phyloP scores from a whole-genome alignment of 2,113 vertebrate genomes.

The Anolis carolinensis region DNA sequence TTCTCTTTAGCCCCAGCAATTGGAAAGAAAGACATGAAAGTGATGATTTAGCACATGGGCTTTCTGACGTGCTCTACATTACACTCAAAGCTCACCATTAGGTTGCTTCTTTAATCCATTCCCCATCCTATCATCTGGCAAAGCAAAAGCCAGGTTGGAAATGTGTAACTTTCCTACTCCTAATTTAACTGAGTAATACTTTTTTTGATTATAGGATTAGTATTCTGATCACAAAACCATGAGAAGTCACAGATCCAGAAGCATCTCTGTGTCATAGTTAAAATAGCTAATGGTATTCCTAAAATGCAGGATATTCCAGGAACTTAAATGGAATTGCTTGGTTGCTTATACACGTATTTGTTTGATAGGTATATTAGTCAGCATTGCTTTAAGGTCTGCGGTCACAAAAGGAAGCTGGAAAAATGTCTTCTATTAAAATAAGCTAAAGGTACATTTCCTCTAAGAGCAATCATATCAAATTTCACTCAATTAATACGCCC shows the following conservation, averaged over 20 bases:
- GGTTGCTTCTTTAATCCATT: background rate
- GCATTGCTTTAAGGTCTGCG: background rate
- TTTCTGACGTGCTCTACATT: background rate
- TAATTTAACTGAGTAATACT: background rate
- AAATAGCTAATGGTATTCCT: background rate
- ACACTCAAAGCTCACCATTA: background rate
- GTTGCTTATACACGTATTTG: background rate
- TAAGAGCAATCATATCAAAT: background rate
- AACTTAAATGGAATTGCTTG: constrained; percentile 5
- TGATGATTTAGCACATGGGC: background rate
- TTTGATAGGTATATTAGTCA: constrained; percentile 6
- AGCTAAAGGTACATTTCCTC: constrained; percentile 8
- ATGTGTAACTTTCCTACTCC: background rate
- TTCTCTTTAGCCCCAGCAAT: too few relatives aligned
- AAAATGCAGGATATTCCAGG: background rate
- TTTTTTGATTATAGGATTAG: background rate
- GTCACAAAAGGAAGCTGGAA: constrained; percentile 1
- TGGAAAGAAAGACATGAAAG: too few relatives aligned
- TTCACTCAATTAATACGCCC: background rate
- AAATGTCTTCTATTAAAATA: background rate
- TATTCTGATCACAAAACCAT: background rate
- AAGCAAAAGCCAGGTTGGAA: background rate
- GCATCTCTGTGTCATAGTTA: accelerated
- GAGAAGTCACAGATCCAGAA: background rate
- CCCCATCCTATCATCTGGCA: background rate